Percentiles rank a stretch among this genome's conserved stretches.
These are phyloP conservation scores for Dasypolia templi DNA, from an alignment of 2,888 invertebrate species.

Conservation along the genomic window DNA sequence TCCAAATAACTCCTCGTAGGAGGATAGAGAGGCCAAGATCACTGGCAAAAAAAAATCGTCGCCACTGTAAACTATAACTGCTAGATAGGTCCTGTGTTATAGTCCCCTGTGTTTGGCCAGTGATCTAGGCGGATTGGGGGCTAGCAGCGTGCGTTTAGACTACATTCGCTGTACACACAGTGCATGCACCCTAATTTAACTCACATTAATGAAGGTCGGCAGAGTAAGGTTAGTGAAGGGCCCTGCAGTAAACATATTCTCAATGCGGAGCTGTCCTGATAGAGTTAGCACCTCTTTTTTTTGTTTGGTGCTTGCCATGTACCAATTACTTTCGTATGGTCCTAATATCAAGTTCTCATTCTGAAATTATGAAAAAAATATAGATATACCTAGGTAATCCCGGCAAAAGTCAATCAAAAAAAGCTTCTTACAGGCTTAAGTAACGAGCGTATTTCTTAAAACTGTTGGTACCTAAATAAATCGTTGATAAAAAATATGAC, in stretches of 20 bases:
- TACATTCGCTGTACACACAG: background rate
- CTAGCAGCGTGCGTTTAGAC: background rate
- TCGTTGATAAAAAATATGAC: background rate
- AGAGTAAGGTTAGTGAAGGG: slow-evolving; percentile 81
- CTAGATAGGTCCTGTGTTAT: too few relatives aligned
- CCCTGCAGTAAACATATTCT: too few relatives aligned
- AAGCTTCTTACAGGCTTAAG: background rate
- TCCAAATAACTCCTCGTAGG: background rate
- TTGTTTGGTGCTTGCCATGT: too few relatives aligned
- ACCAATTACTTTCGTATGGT: too few relatives aligned
- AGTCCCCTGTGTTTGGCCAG: too few relatives aligned
- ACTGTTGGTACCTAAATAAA: background rate
- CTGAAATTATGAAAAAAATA: slow-evolving; percentile 66
- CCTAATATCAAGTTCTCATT: slow-evolving; percentile 76
- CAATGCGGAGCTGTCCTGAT: too few relatives aligned
- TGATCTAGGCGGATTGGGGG: background rate
- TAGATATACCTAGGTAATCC: too few relatives aligned
- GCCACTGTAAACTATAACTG: too few relatives aligned
- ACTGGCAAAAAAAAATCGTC: too few relatives aligned
- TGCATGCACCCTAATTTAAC: slow-evolving; percentile 21
- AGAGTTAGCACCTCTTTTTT: too few relatives aligned
- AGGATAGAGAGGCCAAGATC: too few relatives aligned
- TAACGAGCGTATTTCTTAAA: background rate
- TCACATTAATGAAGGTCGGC: slow-evolving; percentile 82
- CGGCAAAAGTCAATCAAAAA: background rate